Evolutionary conservation across 2,113 vertebrate genomes (phyloP), one percentile per base, ranked within the genome.

Genomic region (Vulpes ferrilata): DNA sequence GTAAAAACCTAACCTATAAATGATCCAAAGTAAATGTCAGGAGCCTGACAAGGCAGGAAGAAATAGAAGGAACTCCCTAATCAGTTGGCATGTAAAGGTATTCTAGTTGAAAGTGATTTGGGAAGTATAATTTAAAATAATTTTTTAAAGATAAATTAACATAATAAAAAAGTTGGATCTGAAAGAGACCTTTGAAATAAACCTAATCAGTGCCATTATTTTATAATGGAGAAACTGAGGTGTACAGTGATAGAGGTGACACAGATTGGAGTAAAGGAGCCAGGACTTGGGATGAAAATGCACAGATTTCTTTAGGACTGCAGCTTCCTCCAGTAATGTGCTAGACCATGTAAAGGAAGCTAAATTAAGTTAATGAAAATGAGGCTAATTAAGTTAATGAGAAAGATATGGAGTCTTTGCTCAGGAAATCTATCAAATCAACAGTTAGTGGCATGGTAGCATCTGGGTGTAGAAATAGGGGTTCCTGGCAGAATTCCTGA

Each of bases 331-430:
- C 11, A 20, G 57, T 32, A 22, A 2, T 57, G 60, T 91, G 15
- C 35, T 67, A 13, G 62, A 30, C 23, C 57, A 23, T 19, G 32
- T 57, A 60, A 43, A 17, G 11, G 20, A 78, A 92, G 48, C n/a
- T 59, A n/a, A n/a, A 89, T 93, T 35, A 90, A 85, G 17, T 88
- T 67, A 76, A 82, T 92, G 35, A 67, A 69, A 91, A 88, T 59
- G 22, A 82, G 30, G 35, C 35, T 64, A 71, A 84, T 87, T 81
- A 74, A 91, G 10, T 73, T 62, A 60, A 60, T 48, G 5, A 64
- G 53, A 79, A 79, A 89, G 22, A 55, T n/a, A 20, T 27, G 27
- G 43, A 71, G 55, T 35, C 76, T 92, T 84, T 83, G 60, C 79
- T 84, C 19, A 71, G 43, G 30, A 78, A 55, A 62, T 84, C 53